Evolutionary conservation across 2,888 invertebrate genomes (phyloP), one percentile per base, ranked within the genome.

Genomic region (Achlya flavicornis): DNA sequence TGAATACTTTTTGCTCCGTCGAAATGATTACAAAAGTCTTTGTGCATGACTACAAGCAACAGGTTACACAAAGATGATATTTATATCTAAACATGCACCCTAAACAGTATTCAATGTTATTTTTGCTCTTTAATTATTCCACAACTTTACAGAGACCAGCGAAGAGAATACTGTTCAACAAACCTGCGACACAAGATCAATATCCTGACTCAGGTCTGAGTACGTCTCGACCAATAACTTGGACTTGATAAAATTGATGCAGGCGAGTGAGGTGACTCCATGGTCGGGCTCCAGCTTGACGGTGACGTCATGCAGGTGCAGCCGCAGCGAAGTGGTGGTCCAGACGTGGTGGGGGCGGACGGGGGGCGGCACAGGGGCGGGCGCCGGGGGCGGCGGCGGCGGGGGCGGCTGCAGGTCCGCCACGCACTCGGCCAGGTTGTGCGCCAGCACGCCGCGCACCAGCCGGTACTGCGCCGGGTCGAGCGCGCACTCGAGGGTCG

Each of bases 161-260:
- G n/a, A n/a, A n/a, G n/a, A n/a, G n/a, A n/a, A n/a, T n/a, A n/a
- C n/a, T n/a, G n/a, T n/a, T 19, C 6, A 4, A 53, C 48, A 53
- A 16, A 95, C 98, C 89, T 97, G 97, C 0, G 98, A 99, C 0
- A 98, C 97, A 26, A 99, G 94, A 87, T 98, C 98, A 62, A 99
- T 95, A 80, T 98, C 98, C 88, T 98, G 98, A 14, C 97, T 96
- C 60, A 97, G 95, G 89, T 99, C 98, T 75, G 97, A 98, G 84
- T 96, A 96, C 5, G 96, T 96, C 85, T 98, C 98, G 63, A 98
- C 95, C 57, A 97, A 96, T 58, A 99, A 93, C 19, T 96, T 95
- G 0, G 98, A 98, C 87, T 97, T 97, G 72, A 98, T 97, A 86
- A 99, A 98, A 91, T 98, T 98, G 67, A 99, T 95, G 77, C 97